phyloP scores from a whole-genome alignment of 2,888 invertebrate genomes.

The Formica aserva region DNA sequence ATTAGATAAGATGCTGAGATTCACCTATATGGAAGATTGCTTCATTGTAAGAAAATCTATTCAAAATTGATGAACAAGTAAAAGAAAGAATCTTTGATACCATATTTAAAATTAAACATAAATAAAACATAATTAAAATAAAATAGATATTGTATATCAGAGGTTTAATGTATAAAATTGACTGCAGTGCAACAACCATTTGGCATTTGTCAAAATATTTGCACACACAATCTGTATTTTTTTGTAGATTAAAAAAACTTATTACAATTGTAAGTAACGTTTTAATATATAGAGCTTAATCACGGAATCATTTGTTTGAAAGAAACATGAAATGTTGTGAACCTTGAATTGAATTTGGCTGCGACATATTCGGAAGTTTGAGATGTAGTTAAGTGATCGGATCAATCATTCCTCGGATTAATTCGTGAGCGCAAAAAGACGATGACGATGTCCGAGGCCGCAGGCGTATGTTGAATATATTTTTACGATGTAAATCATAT shows the following conservation, averaged over 20 bases:
- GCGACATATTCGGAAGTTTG: conserved; percentile 13
- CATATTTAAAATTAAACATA: neutral
- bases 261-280: neutral
- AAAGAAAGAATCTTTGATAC: neutral
- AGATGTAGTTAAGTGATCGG: conserved; percentile 11
- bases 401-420: conserved; percentile 55
- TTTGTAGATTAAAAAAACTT: neutral
- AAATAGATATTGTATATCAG: neutral
- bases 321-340: conserved; percentile 36
- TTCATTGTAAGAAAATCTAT: neutral
- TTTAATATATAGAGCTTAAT: conserved; percentile 1
- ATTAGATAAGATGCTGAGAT: conserved; percentile 13
- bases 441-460: conserved; percentile 64
- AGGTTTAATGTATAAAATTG: neutral
- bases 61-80: conserved; percentile 10
- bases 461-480: conserved; percentile 60
- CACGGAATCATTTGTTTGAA: conserved; percentile 12
- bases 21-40: conserved; percentile 20
- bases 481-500: neutral
- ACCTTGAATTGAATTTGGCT: conserved; percentile 40
- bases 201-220: neutral
- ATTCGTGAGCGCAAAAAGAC: conserved; percentile 45
- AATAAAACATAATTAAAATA: neutral
- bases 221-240: neutral
- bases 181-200: neutral